A percentile compares a stretch with the other conserved stretches of the same genome.
These are phyloP conservation scores for Martes martes DNA, from an alignment of 2,113 vertebrate species.

Conservation along the genomic window DNA sequence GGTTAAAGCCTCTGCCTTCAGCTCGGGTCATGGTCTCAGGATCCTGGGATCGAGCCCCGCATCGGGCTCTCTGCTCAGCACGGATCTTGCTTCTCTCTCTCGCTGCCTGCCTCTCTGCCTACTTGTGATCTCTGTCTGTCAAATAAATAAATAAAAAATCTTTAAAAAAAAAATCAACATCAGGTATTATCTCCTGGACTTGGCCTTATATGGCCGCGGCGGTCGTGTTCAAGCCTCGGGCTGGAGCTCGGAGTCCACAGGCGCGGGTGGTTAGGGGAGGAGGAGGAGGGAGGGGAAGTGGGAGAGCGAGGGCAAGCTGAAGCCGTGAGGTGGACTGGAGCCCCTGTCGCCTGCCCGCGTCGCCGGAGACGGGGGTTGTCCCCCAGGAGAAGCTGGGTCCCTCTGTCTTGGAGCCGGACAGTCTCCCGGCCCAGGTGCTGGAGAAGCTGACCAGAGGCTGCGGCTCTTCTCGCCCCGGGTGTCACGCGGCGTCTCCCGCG, in stretches of 20 bases:
- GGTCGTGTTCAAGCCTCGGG: not conserved
- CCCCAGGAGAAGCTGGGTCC: not conserved
- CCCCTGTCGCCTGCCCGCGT: not conserved
- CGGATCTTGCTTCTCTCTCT: too few species aligned
- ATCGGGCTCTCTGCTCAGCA: too few species aligned
- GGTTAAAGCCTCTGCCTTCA: too few species aligned
- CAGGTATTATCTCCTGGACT: not conserved
- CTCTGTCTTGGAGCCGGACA: not conserved
- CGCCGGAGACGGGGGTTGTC: too few species aligned
- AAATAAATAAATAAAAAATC: too few species aligned
- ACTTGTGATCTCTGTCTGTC: too few species aligned
- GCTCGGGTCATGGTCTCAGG: too few species aligned
- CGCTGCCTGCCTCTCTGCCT: too few species aligned
- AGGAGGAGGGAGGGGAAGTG: rapidly evolving
- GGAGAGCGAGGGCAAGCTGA: not conserved
- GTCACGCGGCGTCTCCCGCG: too few species aligned
- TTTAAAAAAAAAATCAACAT: not conserved
- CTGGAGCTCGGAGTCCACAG: not conserved
- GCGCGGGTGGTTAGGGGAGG: rapidly evolving
- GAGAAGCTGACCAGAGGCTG: not conserved
- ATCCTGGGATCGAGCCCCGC: too few species aligned
- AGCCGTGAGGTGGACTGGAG: not conserved
- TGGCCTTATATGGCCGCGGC: not conserved
- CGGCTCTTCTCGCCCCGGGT: not conserved
- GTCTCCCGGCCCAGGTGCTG: too few species aligned